Conservation (phyloP, 2,888 invertebrate species). For the Troilus luridus region DNA sequence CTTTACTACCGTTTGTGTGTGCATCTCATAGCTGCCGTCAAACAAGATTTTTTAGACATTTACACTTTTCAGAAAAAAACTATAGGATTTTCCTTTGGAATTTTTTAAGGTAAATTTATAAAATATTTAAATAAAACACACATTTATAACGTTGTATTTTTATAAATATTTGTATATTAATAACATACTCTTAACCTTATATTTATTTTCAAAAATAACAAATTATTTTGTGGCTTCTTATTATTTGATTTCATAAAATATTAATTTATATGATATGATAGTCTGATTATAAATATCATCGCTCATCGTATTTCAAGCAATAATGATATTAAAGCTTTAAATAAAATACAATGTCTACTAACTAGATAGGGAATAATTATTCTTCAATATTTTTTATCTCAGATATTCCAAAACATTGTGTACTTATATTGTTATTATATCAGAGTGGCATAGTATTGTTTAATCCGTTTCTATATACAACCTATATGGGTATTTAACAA, state of each 20-base stretch:
- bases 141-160: not conserved
- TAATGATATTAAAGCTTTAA: not conserved
- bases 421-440: not conserved
- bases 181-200: not conserved
- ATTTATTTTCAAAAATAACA: too few relatives aligned
- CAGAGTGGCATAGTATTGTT: not conserved
- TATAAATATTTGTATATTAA: not conserved
- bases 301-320: not conserved
- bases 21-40: not conserved
- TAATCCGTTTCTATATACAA: not conserved
- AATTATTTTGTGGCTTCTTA: not conserved
- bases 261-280: not conserved
- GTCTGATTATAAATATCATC: not conserved
- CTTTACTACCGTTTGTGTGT: not conserved
- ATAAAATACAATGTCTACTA: not conserved
- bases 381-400: not conserved
- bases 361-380: not conserved
- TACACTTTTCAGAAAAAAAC: not conserved
- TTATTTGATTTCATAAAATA: not conserved
- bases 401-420: not conserved
- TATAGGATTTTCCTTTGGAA: not conserved
- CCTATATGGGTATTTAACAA: not conserved
- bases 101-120: conserved; percentile 7
- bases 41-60: conserved; percentile 4
- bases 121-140: not conserved